A percentile compares a stretch with the other conserved stretches of the same genome.
Conservation (phyloP, 2,888 invertebrate species). For the Drosophila demipolita region DNA sequence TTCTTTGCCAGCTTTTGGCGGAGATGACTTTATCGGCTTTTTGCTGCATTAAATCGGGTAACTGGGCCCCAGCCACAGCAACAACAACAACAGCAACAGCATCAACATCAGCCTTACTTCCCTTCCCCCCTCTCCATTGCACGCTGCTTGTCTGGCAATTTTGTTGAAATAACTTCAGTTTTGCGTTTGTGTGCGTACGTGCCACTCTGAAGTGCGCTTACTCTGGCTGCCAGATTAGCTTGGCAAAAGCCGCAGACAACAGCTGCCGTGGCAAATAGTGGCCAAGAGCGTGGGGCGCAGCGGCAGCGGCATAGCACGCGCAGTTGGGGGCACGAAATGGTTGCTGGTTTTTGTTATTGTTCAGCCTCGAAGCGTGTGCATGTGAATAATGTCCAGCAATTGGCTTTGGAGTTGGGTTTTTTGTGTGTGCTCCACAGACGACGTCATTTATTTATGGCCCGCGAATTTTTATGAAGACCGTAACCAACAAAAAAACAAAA, state of each 20-base stretch:
- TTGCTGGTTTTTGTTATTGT: constrained; percentile 38
- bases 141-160: constrained; percentile 77
- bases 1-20: constrained; percentile 50
- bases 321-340: constrained; percentile 19
- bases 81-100: constrained; percentile 1
- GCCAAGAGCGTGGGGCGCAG: not conserved
- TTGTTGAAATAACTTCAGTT: constrained; percentile 80
- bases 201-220: constrained; percentile 75
- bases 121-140: not conserved
- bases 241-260: constrained; percentile 78
- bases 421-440: constrained; percentile 40
- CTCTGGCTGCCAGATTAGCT: constrained; percentile 75
- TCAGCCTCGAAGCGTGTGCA: constrained; percentile 66
- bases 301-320: not conserved
- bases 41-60: constrained; percentile 77
- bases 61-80: constrained; percentile 35
- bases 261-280: constrained; percentile 63
- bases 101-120: not conserved
- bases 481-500: constrained; percentile 38
- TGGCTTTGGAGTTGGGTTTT: constrained; percentile 42
- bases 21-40: constrained; percentile 79
- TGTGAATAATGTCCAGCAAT: constrained; percentile 79
- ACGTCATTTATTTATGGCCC: constrained; percentile 69
- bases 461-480: constrained; percentile 69
- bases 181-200: constrained; percentile 79